A percentile compares a stretch with the other conserved stretches of the same genome.
phyloP scores from a whole-genome alignment of 2,113 vertebrate genomes.

The Athene cunicularia region DNA sequence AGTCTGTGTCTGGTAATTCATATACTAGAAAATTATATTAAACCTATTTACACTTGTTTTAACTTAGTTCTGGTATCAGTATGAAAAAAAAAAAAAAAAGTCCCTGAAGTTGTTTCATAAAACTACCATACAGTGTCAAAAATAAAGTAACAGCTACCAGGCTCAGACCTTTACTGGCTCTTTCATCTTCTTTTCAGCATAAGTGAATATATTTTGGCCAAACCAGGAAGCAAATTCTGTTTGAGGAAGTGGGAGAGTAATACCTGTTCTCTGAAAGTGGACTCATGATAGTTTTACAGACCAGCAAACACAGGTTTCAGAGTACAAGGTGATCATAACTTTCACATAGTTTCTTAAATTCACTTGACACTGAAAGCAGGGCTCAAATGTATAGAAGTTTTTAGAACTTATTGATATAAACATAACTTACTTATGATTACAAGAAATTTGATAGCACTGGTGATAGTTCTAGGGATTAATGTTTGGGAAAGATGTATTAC shows the following conservation, averaged over 20 bases:
- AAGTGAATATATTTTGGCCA: background rate
- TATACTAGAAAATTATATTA: background rate
- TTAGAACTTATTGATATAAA: background rate
- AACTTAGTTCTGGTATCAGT: background rate
- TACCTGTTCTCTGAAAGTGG: background rate
- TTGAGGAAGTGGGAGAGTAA: background rate
- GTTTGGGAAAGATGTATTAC: background rate
- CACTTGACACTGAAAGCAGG: background rate
- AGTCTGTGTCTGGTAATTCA: background rate
- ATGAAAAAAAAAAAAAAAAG: background rate
- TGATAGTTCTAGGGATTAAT: background rate
- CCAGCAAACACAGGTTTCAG: background rate
- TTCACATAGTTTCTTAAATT: background rate
- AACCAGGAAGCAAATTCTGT: background rate
- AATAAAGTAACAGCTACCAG: background rate
- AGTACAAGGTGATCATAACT: background rate
- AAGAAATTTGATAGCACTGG: background rate
- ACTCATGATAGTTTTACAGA: background rate
- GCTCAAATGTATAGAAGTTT: background rate
- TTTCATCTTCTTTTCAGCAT: background rate
- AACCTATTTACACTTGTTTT: background rate
- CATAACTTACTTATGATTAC: background rate
- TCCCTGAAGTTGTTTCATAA: background rate
- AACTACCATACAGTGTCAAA: background rate
- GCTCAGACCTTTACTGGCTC: background rate